Percentiles rank a stretch among this genome's conserved stretches.
phyloP scores from a whole-genome alignment of 2,797 vertebrate species.

The Microctenopoma stevenorrisi region DNA sequence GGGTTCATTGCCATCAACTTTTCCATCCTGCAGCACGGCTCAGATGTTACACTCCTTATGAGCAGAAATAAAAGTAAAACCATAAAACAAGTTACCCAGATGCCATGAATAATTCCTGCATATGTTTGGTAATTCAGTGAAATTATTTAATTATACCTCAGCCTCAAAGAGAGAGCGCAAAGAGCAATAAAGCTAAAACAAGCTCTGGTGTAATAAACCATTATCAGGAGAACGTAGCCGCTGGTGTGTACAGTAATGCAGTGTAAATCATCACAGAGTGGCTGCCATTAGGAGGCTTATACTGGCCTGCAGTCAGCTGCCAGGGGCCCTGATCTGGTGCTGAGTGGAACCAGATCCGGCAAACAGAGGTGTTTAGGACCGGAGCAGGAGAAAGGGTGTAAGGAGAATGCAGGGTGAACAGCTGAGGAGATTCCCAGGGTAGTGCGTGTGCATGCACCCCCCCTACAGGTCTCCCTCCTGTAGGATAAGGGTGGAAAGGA shows the following conservation, averaged over 20 bases:
- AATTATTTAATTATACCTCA: constrained; percentile 67
- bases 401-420: constrained; percentile 50
- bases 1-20: neutral
- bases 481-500: constrained; percentile 73
- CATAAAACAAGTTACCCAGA: constrained; percentile 51
- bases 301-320: constrained; percentile 71
- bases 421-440: constrained; percentile 76
- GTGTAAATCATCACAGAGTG: constrained; percentile 79
- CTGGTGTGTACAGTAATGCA: constrained; percentile 72
- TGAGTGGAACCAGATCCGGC: constrained; percentile 73
- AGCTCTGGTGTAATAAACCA: constrained; percentile 68
- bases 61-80: constrained; percentile 39
- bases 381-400: constrained; percentile 30
- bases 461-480: constrained; percentile 75
- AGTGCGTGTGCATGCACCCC: constrained; percentile 27
- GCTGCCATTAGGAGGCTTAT: constrained; percentile 66
- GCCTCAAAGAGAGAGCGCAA: constrained; percentile 50
- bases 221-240: constrained; percentile 61
- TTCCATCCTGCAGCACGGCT: constrained; percentile 4
- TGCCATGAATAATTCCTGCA: constrained; percentile 50
- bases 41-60: neutral
- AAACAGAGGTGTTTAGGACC: constrained; percentile 71
- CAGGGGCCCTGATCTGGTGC: constrained; percentile 66
- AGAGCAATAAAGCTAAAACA: constrained; percentile 59
- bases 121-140: constrained; percentile 65